Base-by-base conservation (phyloP, 2,797 vertebrate species). In the Eleutherodactylus coqui region DNA sequence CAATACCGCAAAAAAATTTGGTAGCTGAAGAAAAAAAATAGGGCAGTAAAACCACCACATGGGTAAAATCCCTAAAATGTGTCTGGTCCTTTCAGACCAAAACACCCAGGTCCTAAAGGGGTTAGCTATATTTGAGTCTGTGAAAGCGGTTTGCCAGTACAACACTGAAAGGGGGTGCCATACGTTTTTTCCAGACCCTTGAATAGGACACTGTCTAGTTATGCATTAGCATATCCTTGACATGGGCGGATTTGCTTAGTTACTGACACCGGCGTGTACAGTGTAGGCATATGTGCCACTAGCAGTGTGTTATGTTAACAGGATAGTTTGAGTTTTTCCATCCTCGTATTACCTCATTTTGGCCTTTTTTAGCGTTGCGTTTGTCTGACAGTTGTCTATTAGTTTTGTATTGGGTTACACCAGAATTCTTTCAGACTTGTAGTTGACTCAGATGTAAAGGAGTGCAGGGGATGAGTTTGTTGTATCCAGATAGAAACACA, bases 341-440 rank as follows among this genome's bases (percentile, higher is more conserved):
- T 24, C 36, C 21, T 41, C 17, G 41, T 24, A 41, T 70, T 70
- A 41, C 36, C 13, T 70, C 67, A 36, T 32, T 70, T 41, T 41
- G 36, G 24, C 4, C 24, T 70, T 41, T n/a, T 70, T 70, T 17
- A 70, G 17, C 21, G 9, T 17, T 4, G 19, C 8, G 7, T 70
- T 70, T 70, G 11, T 41, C 67, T 24, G 36, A 36, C 67, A 70
- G 3, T 70, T 70, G 67, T 70, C 41, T 70, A n/a, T 70, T 38
- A 70, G 36, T 24, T 24, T 24, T 5, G 3, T 70, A 19, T 70
- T 41, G 21, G 67, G 36, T 70, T 70, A 70, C 67, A 1, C 5
- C 60, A 64, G 13, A 64, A 32, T 16, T 32, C 27, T 55, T 55
- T 55, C n/a, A 7, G 4, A 32, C 27, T 64, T 70, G 19, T 36